Evolutionary conservation across 2,888 invertebrate species (phyloP).

Genomic region (Lasioglossum marginatum): DNA sequence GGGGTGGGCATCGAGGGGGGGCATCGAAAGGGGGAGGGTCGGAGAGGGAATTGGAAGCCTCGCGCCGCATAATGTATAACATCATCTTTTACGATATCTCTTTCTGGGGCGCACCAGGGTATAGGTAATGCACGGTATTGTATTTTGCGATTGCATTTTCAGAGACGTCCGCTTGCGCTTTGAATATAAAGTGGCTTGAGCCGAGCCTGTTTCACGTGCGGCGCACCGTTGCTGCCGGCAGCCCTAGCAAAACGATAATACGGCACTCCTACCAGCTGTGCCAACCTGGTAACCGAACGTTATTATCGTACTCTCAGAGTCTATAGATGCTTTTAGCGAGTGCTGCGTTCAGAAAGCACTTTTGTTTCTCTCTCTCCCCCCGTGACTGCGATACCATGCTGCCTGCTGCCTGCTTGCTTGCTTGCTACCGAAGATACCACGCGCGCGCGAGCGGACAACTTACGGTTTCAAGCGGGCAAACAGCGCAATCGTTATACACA

Average conservation of each 20-base stretch:
- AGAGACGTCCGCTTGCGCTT: conserved; percentile 82
- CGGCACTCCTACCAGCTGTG: conserved; percentile 68
- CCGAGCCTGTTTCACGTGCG: conserved; percentile 69
- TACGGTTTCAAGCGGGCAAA: not conserved
- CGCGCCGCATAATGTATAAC: conserved; percentile 82
- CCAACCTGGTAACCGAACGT: conserved; percentile 69
- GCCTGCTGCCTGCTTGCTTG: not conserved
- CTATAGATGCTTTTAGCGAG: conserved; percentile 68
- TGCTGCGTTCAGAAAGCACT: conserved; percentile 68
- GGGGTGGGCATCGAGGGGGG: conserved; percentile 36
- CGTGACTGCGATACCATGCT: conserved; percentile 12
- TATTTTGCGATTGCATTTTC: conserved; percentile 84
- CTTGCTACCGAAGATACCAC: not conserved
- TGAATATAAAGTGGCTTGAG: conserved; percentile 82
- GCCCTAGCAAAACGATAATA: conserved; percentile 63
- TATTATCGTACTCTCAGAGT: conserved; percentile 70
- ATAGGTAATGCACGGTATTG: conserved; percentile 83
- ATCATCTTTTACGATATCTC: conserved; percentile 83
- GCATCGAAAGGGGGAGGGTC: conserved; percentile 12
- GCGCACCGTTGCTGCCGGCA: conserved; percentile 55
- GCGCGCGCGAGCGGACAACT: conserved; percentile 28
- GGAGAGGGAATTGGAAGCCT: conserved; percentile 71
- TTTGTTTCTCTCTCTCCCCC: conserved; percentile 45
- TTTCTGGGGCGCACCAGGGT: conserved; percentile 74
- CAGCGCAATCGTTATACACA: not conserved